Evolutionary conservation across 2,888 invertebrate species (phyloP).

Genomic region (Oxycera nigricornis): DNA sequence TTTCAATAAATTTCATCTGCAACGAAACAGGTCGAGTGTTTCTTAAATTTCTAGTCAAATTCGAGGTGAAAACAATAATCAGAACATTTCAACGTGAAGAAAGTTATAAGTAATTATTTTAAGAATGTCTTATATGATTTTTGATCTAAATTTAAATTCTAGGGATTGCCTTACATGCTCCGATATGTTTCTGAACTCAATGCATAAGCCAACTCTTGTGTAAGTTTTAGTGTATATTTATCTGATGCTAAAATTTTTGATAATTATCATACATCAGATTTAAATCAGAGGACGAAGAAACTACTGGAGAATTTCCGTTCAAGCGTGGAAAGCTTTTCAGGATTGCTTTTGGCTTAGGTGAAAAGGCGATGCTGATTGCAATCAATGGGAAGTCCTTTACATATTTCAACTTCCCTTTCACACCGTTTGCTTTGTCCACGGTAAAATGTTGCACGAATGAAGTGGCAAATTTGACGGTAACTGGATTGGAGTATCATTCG

Average conservation of each 20-base stretch:
- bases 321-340: slow-evolving; percentile 59
- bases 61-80: slow-evolving; percentile 56
- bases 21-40: slow-evolving; percentile 59
- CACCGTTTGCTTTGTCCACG: slow-evolving; percentile 58
- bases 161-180: slow-evolving; percentile 1
- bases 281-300: slow-evolving; percentile 58
- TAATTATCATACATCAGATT: slow-evolving; percentile 51
- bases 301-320: slow-evolving; percentile 60
- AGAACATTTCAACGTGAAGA: slow-evolving; percentile 58
- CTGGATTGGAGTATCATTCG: slow-evolving; percentile 59
- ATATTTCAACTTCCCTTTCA: slow-evolving; percentile 59
- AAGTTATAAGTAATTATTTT: slow-evolving; percentile 52
- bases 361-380: slow-evolving; percentile 59
- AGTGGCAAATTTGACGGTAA: slow-evolving; percentile 57
- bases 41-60: slow-evolving; percentile 58
- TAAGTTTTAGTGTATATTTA: too few species aligned
- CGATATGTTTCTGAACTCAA: neutral
- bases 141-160: neutral
- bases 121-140: neutral
- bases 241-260: neutral
- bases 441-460: slow-evolving; percentile 58
- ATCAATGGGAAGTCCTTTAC: slow-evolving; percentile 61
- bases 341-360: slow-evolving; percentile 60
- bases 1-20: slow-evolving; percentile 60
- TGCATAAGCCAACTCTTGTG: neutral